Base-by-base conservation (phyloP, 1,140 invertebrate species). In the Mesaphorura yosii region DNA sequence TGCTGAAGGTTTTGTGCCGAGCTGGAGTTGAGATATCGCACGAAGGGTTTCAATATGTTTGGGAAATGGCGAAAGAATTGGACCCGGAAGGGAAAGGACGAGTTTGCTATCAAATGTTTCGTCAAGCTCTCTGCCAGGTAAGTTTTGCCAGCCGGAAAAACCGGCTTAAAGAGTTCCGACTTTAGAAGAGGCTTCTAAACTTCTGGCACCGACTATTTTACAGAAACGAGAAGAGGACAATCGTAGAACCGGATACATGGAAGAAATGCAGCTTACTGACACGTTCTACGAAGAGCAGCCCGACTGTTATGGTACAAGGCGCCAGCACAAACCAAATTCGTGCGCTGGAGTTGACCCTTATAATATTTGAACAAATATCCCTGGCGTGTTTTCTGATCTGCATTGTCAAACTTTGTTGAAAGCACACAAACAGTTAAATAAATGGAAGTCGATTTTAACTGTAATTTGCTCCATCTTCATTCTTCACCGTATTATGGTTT, bases 61-160 rank as follows among this genome's bases (percentile, higher is more conserved):
- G 53, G 46, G 57, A 64, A 42, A 28, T 48, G 31, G 62, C 57
- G 6, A 39, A 56, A 17, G 34, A 51, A 38, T 28, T 52, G 19
- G 64, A 65, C 52, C 50, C 59, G 0, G 53, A 59, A 10, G 59
- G 53, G 41, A 45, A 52, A 22, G 41, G 41, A 26, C 39, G 57
- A 19, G 62, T 64, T 1, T 60, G 49, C 25, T 57, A 53, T 25
- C 60, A 64, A 48, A 64, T 60, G 2, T 60, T 64, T 31, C 38
- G 64, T 12, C 61, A 65, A 47, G 48, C 63, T 4, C 23, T 65
- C 1, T 41, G 38, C 29, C 37, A 48, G 17, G 54, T 56, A 37
- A 39, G 27, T 34, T n/a, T 34, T 34, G 10, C n/a, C 31, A 34
- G 10, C n/a, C n/a, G n/a, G 31, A 10, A 10, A 34, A 10, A 34